Base-by-base conservation (phyloP, 2,797 vertebrate genomes). In the Spinus olivaceus region DNA sequence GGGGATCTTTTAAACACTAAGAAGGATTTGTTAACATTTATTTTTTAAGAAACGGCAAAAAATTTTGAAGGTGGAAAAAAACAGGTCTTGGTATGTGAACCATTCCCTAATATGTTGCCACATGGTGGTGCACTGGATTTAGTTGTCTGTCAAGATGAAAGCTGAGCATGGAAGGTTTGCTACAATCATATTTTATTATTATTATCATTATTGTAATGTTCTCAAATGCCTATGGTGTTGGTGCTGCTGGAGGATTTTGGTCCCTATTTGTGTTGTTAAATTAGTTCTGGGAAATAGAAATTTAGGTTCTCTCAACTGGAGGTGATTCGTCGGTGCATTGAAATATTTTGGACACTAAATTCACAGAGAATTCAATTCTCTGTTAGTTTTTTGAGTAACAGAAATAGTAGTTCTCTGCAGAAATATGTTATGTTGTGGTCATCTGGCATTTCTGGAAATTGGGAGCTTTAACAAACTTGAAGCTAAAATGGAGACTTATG, bases 71-170 rank as follows among this genome's bases (percentile, higher is more conserved):
- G 69, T 71, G 61, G 64, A 39, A 60, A 80, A 92, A 86, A 37
- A 0, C 83, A 86, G 37, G 47, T 94, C 82, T 83, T 81, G 57
- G 63, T 80, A 63, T 42, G 10, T 14, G 61, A 94, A 37, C 57
- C 71, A 14, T 91, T 92, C 78, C 35, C 9, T 85, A 37, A 42
- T 80, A 21, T 61, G 54, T 95, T 95, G 92, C 96, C 95, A 97
- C 95, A 96, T 82, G 95, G 95, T 96, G 95, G 96, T 89, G 94
- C 95, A 90, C 95, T 96, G 88, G 64, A 94, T 97, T 96, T 97
- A 96, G 93, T 92, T 96, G 94, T 93, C 88, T 90, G 86, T 95
- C 91, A 92, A 14, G 85, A 77, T 53, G 83, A 92, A 82, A 82
- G 61, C 90, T 90, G 79, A 70, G 53, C 20, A 5, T 44, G 41